Evolutionary conservation across 2,888 invertebrate genomes (phyloP), one percentile per base, ranked within the genome.

Genomic region (Anthoptus insignis): DNA sequence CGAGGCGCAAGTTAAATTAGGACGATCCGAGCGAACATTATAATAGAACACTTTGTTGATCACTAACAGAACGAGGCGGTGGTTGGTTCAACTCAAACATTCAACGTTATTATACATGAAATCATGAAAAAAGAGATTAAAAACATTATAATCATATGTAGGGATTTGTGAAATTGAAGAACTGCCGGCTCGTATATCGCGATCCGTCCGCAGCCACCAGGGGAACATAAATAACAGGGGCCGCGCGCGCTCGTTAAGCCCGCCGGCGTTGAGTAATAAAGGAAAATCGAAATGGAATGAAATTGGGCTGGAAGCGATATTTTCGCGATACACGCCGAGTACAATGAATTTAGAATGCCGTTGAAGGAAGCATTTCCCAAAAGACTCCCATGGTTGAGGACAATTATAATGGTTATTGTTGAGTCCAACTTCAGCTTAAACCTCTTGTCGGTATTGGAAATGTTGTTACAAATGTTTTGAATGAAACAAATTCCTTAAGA

Each of bases 261-360:
- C 85, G 87, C 87, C 87, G 88, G 87, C 89, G 86, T 87, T 88
- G 87, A 91, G 93, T 92, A 92, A 92, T 93, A 93, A 92, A 92
- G 91, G 92, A 91, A 92, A 92, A 93, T 92, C 92, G 92, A 92
- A 93, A 92, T 90, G 91, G 88, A 92, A 92, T 91, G 89, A 92
- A 92, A 92, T 91, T 91, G 92, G 91, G 84, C 86, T 89, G 86
- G 87, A 89, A 74, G 87, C 88, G 87, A 91, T 91, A 91, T 88
- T 89, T 89, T 88, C 84, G 81, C 86, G 87, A 90, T 88, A 91
- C 86, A 89, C 82, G 83, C 81, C 77, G 81, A 84, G 78, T 73
- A 88, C 87, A 87, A 89, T 87, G 84, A 87, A 85, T 87, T 89
- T 89, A 89, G 88, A 89, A 88, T 86, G 84, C 82, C 79, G 85